Evolutionary conservation across 2,113 vertebrate genomes (phyloP).

Genomic region (Laterallus jamaicensis): DNA sequence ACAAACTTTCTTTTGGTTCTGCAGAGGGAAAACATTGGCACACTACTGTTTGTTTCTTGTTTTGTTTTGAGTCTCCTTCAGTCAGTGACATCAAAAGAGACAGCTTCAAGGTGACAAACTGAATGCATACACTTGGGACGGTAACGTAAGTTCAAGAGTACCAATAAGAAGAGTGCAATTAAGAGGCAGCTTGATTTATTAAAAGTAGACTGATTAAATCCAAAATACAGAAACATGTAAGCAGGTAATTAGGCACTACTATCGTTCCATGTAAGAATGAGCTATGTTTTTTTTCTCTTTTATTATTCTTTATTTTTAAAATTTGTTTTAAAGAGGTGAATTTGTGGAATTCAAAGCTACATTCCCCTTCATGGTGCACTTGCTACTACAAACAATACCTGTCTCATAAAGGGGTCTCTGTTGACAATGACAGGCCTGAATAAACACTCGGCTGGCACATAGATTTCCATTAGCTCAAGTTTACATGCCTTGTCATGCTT

Average conservation of each 20-base stretch:
- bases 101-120: not conserved
- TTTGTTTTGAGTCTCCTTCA: not conserved
- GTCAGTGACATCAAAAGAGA: not conserved
- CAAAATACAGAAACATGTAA: not conserved
- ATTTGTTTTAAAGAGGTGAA: not conserved
- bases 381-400: conserved; percentile 32
- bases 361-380: conserved; percentile 28
- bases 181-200: not conserved
- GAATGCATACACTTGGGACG: not conserved
- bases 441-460: conserved; percentile 41
- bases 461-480: conserved; percentile 51
- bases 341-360: not conserved
- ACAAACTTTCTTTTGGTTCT: not conserved
- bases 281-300: not conserved
- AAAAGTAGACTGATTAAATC: not conserved
- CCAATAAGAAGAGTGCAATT: not conserved
- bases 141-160: not conserved
- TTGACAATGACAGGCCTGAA: conserved; percentile 22
- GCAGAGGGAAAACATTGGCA: not conserved
- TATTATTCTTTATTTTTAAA: not conserved
- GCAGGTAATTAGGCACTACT: not conserved
- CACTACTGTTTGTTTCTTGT: not conserved
- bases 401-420: not conserved
- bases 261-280: not conserved
- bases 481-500: conserved; percentile 50